Percentiles rank a stretch among this genome's conserved stretches.
Evolutionary conservation across 2,888 invertebrate species (phyloP).

Genomic region (Busseola fusca): DNA sequence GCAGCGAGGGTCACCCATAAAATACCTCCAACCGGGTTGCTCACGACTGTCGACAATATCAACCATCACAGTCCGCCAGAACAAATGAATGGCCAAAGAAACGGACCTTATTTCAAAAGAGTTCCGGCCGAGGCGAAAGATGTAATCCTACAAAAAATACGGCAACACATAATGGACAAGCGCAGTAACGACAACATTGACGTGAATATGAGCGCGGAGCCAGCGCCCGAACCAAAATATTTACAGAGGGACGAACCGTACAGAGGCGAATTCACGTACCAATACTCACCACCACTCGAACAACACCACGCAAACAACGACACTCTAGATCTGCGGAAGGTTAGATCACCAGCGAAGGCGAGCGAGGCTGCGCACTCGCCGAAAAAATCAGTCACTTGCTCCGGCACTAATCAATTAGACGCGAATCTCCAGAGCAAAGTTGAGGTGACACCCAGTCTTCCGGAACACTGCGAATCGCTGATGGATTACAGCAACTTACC

Average conservation of each 20-base stretch:
- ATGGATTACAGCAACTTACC: constrained; percentile 88
- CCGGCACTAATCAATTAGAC: constrained; percentile 69
- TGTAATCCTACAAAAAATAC: constrained; percentile 86
- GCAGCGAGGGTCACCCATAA: constrained; percentile 65
- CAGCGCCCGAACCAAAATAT: constrained; percentile 76
- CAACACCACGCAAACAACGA: constrained; percentile 69
- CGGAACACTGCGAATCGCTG: constrained; percentile 85
- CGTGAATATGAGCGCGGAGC: constrained; percentile 67
- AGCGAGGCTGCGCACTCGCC: constrained; percentile 68
- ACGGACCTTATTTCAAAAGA: constrained; percentile 80
- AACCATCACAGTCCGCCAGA: constrained; percentile 69
- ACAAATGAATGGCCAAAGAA: constrained; percentile 69
- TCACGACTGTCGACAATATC: constrained; percentile 87
- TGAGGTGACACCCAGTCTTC: constrained; percentile 74
- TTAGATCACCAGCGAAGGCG: constrained; percentile 80
- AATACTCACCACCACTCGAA: constrained; percentile 71
- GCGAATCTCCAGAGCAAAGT: constrained; percentile 77
- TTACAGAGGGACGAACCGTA: constrained; percentile 78
- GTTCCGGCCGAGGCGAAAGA: constrained; percentile 86
- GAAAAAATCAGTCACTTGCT: constrained; percentile 70
- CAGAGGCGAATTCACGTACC: constrained; percentile 74
- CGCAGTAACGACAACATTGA: constrained; percentile 80
- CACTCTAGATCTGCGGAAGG: constrained; percentile 84
- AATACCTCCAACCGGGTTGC: constrained; percentile 79
- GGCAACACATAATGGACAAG: constrained; percentile 88